Conservation (phyloP, 2,888 invertebrate species). For the Athrips mouffetella region DNA sequence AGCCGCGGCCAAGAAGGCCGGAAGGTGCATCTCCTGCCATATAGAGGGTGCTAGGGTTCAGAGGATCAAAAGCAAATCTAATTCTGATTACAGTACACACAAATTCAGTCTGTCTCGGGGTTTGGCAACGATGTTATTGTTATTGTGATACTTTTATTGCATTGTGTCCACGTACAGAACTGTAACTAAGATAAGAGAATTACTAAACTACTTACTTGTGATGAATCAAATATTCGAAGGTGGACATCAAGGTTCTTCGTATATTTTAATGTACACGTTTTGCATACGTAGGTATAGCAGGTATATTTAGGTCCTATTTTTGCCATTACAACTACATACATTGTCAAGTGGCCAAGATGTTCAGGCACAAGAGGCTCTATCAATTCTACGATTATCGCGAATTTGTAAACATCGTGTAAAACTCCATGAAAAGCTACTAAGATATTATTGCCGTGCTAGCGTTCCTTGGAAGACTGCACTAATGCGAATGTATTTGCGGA, state of each 20-base stretch:
- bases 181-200: constrained; percentile 18
- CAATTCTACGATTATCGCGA: not conserved
- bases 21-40: not conserved
- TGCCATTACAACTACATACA: constrained; percentile 14
- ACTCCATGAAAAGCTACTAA: constrained; percentile 1
- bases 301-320: constrained; percentile 10
- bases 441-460: constrained; percentile 37
- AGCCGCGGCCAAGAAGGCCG: constrained; percentile 19
- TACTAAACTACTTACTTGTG: constrained; percentile 46
- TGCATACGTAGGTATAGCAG: constrained; percentile 13
- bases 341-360: constrained; percentile 32
- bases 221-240: constrained; percentile 27
- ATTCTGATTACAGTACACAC: constrained; percentile 67
- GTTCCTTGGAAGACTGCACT: constrained; percentile 69
- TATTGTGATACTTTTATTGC: constrained; percentile 38
- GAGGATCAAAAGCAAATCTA: constrained; percentile 41
- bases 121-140: constrained; percentile 72
- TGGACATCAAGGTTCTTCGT: constrained; percentile 4
- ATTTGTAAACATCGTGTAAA: not conserved
- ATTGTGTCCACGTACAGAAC: constrained; percentile 27
- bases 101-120: constrained; percentile 72
- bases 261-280: constrained; percentile 2
- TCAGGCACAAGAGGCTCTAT: constrained; percentile 32
- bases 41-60: constrained; percentile 12
- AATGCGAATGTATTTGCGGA: constrained; percentile 54